Percentiles rank a stretch among this genome's conserved stretches.
Evolutionary conservation across 2,797 vertebrate species (phyloP).

Genomic region (Pseudopleuronectes americanus): DNA sequence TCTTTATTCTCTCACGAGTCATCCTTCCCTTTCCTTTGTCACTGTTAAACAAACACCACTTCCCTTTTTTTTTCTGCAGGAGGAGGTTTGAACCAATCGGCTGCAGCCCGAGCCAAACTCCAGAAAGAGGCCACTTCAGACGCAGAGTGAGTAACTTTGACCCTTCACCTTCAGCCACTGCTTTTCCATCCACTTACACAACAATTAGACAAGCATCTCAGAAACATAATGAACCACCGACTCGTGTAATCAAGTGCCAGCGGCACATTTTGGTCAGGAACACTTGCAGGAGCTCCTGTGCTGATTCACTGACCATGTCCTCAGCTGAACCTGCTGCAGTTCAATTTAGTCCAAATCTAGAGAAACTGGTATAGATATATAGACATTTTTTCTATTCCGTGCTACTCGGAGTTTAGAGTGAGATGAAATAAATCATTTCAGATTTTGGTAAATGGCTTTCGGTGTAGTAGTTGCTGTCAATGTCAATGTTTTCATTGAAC

Average conservation of each 20-base stretch:
- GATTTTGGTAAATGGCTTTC: too few relatives aligned
- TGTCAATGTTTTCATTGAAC: neutral
- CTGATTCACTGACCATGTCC: slow-evolving; percentile 17
- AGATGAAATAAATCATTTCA: too few relatives aligned
- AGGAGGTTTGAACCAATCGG: slow-evolving; percentile 92
- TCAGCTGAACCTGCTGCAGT: slow-evolving; percentile 11
- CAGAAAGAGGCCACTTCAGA: slow-evolving; percentile 80
- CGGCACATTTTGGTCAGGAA: slow-evolving; percentile 15
- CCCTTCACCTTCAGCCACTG: slow-evolving; percentile 18
- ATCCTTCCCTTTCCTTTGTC: neutral
- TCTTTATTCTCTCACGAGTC: neutral
- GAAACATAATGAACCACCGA: slow-evolving; percentile 28
- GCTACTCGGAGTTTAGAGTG: too few relatives aligned
- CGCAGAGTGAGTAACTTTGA: slow-evolving; percentile 87
- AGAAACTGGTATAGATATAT: neutral
- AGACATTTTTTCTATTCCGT: too few relatives aligned
- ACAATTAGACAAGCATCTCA: slow-evolving; percentile 42
- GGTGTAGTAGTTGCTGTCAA: neutral
- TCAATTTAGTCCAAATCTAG: slow-evolving; percentile 1
- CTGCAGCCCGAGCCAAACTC: slow-evolving; percentile 85
- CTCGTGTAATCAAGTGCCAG: slow-evolving; percentile 28
- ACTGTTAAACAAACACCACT: neutral
- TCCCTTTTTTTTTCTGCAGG: slow-evolving; percentile 73
- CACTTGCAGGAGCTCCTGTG: neutral
- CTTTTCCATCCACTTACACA: slow-evolving; percentile 25